Evolutionary conservation across 2,797 vertebrate genomes (phyloP), one percentile per base, ranked within the genome.

Genomic region (Xenops minutus): DNA sequence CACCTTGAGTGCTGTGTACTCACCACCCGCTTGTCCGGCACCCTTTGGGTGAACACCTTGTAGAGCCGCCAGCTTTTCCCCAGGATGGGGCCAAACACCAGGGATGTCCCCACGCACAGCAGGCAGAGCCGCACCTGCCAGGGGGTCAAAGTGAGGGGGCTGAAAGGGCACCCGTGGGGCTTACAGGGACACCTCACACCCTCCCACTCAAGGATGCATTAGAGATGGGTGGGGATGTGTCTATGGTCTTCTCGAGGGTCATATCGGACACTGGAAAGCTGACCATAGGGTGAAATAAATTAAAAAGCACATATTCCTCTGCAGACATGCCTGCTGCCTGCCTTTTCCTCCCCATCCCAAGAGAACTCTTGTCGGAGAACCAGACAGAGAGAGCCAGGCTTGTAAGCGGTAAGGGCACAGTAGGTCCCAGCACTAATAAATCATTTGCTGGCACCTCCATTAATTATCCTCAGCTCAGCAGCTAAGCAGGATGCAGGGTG

Each of bases 11-110:
- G 59, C 73, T 26, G 37, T 6, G 29, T 96, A 97, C 99, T 96
- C 97, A 99, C 99, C 99, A 99, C 99, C 97, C 99, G 98, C 96
- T 99, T 99, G 97, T 99, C 99, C 0, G 99, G 99, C 55, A 99
- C 98, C 20, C 99, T 97, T 95, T 99, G 99, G 36, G 98, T 99
- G 97, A 99, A 99, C 88, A 99, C 99, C 95, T 98, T 98, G 97
- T 99, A 99, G n/a, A 99, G 98, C 88, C 99, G 95, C 99, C 99
- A 99, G 16, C 99, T 99, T 97, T 99, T 99, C 29, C 99, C 99
- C 97, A 99, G 96, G 93, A 99, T 97, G 9, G 99, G 99, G 1
- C 99, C 99, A 12, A 99, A 99, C 93, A 99, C 98, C 88, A 99
- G 97, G 7, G 99, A 99, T 67, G 98, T 99, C 64, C 99, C 99